These are phyloP conservation scores for Pangasius macronema DNA, from an alignment of 2,797 vertebrate genomes.

Conservation along the genomic window DNA sequence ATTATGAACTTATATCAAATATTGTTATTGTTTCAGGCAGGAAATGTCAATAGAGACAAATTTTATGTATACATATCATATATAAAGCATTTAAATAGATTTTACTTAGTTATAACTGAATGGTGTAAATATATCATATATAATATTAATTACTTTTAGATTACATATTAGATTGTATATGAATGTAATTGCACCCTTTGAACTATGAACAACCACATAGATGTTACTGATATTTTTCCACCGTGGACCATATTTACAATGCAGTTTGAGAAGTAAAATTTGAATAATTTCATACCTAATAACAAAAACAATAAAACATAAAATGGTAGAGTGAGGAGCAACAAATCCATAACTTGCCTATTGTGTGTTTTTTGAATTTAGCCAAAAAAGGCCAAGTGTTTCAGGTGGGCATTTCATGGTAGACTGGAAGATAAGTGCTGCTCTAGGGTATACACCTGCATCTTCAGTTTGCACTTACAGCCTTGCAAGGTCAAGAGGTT, in stretches of 20 bases:
- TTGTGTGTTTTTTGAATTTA: constrained; percentile 27
- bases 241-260: neutral
- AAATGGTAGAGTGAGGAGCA: neutral
- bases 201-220: neutral
- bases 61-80: neutral
- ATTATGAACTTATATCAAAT: neutral
- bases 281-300: neutral
- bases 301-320: neutral
- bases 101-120: neutral
- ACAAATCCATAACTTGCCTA: constrained; percentile 37
- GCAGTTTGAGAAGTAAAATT: neutral
- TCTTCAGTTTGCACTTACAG: constrained; percentile 24
- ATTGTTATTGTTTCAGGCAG: neutral
- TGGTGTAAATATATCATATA: neutral
- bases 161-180: neutral
- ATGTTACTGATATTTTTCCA: neutral
- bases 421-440: constrained; percentile 54
- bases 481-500: constrained; percentile 58
- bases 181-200: neutral
- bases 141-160: neutral
- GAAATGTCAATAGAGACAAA: neutral
- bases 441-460: constrained; percentile 49
- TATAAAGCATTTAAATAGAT: neutral
- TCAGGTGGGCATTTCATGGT: constrained; percentile 56
- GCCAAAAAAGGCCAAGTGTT: constrained; percentile 36